Percentiles rank a stretch among this genome's conserved stretches.
These are phyloP conservation scores for Phalacrocorax carbo DNA, from an alignment of 2,113 vertebrate species.

Conservation along the genomic window DNA sequence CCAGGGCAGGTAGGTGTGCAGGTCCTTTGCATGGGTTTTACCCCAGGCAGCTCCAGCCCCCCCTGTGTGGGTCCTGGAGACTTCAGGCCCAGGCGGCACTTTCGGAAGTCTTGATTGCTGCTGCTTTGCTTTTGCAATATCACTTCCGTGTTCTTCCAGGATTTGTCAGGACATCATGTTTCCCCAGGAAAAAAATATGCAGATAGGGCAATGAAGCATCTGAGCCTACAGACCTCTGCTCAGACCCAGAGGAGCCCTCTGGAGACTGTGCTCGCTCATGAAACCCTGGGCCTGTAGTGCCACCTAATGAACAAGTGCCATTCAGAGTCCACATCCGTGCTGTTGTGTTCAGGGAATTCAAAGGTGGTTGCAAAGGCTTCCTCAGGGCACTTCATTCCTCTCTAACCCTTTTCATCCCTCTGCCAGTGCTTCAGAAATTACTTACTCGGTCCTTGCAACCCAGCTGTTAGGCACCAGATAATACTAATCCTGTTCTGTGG, in stretches of 20 bases:
- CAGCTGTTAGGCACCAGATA: not conserved
- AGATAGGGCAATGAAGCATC: not conserved
- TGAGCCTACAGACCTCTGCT: not conserved
- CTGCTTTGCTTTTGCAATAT: not conserved
- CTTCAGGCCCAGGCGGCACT: rapidly evolving
- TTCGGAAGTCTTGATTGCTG: not conserved
- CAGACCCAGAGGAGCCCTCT: not conserved
- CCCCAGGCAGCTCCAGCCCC: not conserved
- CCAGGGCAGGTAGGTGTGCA: not conserved
- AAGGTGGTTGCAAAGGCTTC: not conserved
- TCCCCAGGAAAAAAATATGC: not conserved
- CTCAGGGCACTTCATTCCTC: not conserved
- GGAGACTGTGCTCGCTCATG: rapidly evolving
- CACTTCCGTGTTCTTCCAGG: not conserved
- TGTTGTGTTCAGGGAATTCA: not conserved
- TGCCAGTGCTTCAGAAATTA: not conserved
- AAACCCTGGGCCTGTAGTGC: constrained; percentile 32
- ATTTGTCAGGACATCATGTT: not conserved
- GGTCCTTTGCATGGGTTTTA: not conserved
- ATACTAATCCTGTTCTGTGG: not conserved
- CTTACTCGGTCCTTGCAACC: not conserved
- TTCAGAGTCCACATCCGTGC: not conserved
- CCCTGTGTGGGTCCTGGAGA: not conserved
- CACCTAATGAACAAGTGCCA: constrained; percentile 42
- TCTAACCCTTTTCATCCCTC: not conserved